Evolutionary conservation across 1,140 invertebrate species (phyloP).

Genomic region (Pteromalus puparum): DNA sequence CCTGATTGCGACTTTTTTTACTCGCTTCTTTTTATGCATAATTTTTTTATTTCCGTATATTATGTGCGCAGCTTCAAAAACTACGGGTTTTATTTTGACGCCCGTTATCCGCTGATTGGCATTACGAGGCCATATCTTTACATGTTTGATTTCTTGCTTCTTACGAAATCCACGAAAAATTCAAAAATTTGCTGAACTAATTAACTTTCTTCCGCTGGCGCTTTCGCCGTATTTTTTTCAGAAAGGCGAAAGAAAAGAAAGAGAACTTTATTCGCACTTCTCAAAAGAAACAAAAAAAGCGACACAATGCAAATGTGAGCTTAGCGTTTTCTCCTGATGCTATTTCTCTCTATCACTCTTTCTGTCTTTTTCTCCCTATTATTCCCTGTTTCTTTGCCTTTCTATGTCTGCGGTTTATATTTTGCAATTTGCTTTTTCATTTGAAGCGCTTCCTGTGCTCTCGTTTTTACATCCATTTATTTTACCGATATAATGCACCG

Average conservation of each 20-base stretch:
- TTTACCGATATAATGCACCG: neutral
- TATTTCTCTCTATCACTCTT: neutral
- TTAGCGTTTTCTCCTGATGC: constrained; percentile 9
- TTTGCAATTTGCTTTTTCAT: neutral
- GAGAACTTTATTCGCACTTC: constrained; percentile 1
- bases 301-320: neutral
- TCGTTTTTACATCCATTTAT: neutral
- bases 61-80: neutral
- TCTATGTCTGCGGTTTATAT: neutral
- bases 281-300: neutral
- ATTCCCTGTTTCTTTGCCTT: neutral
- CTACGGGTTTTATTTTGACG: too few species aligned
- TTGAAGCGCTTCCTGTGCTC: neutral
- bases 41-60: neutral
- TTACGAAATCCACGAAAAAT: neutral
- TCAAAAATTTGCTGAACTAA: neutral
- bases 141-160: neutral
- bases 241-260: neutral
- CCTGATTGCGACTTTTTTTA: neutral
- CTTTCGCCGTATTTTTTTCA: too few species aligned
- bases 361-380: neutral
- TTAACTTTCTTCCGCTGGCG: neutral
- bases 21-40: neutral
- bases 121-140: neutral
- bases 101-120: neutral